Conservation (phyloP, 1,140 invertebrate species). For the Solen grandis region DNA sequence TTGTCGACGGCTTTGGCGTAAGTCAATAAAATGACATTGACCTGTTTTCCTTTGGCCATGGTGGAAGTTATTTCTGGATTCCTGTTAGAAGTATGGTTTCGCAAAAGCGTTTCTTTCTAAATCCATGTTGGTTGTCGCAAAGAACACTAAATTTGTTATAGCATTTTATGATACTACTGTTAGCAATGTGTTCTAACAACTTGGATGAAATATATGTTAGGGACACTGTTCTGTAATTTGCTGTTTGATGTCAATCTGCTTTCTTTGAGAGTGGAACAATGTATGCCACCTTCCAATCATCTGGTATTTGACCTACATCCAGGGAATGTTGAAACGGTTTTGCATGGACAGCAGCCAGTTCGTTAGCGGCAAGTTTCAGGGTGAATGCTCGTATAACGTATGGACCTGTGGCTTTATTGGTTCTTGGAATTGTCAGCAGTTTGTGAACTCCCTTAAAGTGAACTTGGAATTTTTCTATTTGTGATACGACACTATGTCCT, state of each 20-base stretch:
- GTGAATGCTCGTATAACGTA: slow-evolving; percentile 22
- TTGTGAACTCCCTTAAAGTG: slow-evolving; percentile 9
- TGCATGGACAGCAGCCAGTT: neutral
- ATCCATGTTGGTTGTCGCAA: neutral
- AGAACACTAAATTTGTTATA: slow-evolving; percentile 1
- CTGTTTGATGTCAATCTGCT: slow-evolving; percentile 39
- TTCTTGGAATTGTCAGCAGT: slow-evolving; percentile 18
- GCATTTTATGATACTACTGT: slow-evolving; percentile 33
- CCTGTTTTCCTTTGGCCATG: neutral
- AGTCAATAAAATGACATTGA: neutral
- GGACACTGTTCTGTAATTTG: slow-evolving; percentile 50
- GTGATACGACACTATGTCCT: slow-evolving; percentile 6
- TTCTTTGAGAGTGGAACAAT: slow-evolving; percentile 51
- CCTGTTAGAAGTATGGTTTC: slow-evolving; percentile 11
- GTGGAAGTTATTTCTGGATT: neutral
- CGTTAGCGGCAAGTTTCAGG: slow-evolving; percentile 7
- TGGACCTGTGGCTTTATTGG: neutral
- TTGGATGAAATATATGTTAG: slow-evolving; percentile 52
- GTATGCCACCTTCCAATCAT: slow-evolving; percentile 25
- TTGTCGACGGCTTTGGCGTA: no score
- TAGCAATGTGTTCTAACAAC: slow-evolving; percentile 34
- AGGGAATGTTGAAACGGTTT: slow-evolving; percentile 17
- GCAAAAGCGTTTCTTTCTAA: neutral
- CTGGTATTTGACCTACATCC: slow-evolving; percentile 8
- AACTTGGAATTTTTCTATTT: neutral